phyloP scores from a whole-genome alignment of 1,140 invertebrate genomes.

The Scaptomyza hsui region DNA sequence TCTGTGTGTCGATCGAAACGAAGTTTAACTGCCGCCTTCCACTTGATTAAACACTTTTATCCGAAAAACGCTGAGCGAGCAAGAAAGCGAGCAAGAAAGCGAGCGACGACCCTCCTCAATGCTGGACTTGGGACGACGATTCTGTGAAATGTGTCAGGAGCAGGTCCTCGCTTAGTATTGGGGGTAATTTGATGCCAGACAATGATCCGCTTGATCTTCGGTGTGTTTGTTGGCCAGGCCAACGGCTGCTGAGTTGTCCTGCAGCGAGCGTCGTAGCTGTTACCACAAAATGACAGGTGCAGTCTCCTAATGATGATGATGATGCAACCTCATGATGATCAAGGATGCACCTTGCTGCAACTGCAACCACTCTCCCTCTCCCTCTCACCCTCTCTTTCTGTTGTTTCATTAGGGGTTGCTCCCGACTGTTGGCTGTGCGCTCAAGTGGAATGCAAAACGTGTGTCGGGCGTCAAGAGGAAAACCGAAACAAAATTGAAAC shows the following conservation, averaged over 20 bases:
- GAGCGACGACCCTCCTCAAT: conserved; percentile 19
- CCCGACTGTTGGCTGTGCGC: conserved; percentile 26
- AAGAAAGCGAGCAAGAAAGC: not conserved
- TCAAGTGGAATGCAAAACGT: conserved; percentile 70
- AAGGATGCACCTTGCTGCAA: conserved; percentile 78
- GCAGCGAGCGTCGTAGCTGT: conserved; percentile 14
- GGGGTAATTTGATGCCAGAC: conserved; percentile 68
- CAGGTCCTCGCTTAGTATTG: conserved; percentile 12
- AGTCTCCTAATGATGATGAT: conserved; percentile 29
- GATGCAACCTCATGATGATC: conserved; percentile 48
- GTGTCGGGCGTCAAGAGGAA: conserved; percentile 44
- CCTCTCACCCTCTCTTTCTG: too few relatives aligned
- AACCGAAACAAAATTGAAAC: conserved; percentile 7
- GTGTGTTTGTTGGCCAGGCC: conserved; percentile 16
- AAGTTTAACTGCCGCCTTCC: conserved; percentile 76
- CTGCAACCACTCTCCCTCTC: conserved; percentile 44
- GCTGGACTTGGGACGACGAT: conserved; percentile 35
- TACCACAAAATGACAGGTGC: conserved; percentile 73
- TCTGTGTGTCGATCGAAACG: conserved; percentile 15
- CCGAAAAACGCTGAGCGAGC: conserved; percentile 24
- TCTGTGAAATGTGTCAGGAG: conserved; percentile 58
- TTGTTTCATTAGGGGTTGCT: conserved; percentile 25
- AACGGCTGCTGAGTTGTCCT: conserved; percentile 26
- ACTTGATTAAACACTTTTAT: conserved; percentile 78
- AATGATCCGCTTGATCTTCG: conserved; percentile 74